Conservation (phyloP, 2,888 invertebrate species). For the Tanypteryx hageni region DNA sequence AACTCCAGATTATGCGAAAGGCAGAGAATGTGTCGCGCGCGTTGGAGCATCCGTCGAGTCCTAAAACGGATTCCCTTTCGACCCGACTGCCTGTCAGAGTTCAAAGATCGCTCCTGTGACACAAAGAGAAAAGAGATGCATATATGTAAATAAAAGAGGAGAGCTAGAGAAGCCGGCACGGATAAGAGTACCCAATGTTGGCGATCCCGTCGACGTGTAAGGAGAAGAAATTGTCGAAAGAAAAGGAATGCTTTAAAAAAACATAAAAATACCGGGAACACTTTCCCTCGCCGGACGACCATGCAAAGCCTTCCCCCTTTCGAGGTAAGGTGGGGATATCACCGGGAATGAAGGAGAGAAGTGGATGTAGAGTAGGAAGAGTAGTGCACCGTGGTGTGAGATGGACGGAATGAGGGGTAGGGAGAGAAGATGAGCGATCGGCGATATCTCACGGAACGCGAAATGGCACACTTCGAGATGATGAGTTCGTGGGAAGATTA, state of each 20-base stretch:
- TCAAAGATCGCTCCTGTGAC: constrained; percentile 5
- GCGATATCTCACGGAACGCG: background rate
- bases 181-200: background rate
- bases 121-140: background rate
- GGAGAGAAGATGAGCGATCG: background rate
- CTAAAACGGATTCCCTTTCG: background rate
- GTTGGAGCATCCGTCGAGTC: background rate
- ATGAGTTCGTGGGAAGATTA: background rate
- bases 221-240: background rate
- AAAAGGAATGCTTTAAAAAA: too few relatives aligned
- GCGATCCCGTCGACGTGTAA: background rate
- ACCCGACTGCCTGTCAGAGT: background rate
- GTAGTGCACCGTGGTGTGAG: background rate
- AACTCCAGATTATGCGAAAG: constrained; percentile 13
- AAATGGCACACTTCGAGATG: background rate
- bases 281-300: background rate
- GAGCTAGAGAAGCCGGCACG: background rate
- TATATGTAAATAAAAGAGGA: background rate
- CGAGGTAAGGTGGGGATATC: background rate
- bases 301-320: background rate
- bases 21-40: background rate
- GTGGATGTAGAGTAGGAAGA: too few relatives aligned
- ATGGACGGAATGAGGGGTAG: background rate
- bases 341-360: background rate
- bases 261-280: background rate